These are phyloP conservation scores for Hyperopisus bebe DNA, from an alignment of 2,113 vertebrate genomes.

Conservation along the genomic window DNA sequence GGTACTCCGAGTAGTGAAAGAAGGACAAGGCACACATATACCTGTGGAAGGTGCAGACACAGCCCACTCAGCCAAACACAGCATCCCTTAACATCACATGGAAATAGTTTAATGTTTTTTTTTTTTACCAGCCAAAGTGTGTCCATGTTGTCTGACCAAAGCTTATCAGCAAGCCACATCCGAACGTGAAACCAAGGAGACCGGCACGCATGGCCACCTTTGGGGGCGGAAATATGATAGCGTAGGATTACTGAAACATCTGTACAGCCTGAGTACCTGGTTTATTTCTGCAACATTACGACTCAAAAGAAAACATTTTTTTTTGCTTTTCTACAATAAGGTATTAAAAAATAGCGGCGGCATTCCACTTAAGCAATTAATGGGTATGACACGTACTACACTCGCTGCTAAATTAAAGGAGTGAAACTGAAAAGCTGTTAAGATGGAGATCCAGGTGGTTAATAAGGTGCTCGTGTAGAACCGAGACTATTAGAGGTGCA, in stretches of 20 bases:
- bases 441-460: background rate
- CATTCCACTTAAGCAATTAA: background rate
- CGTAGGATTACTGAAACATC: background rate
- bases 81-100: background rate
- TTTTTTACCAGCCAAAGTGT: slow-evolving; percentile 86
- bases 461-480: background rate
- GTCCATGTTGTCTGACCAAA: slow-evolving; percentile 80
- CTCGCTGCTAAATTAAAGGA: background rate
- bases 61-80: background rate
- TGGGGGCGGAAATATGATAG: slow-evolving; percentile 11
- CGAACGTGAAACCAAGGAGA: slow-evolving; percentile 86
- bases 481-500: background rate
- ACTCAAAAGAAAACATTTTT: background rate
- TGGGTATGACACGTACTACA: background rate
- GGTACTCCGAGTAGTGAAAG: slow-evolving; percentile 95
- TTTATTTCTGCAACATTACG: background rate
- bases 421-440: background rate
- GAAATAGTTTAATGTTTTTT: background rate
- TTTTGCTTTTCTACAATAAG: background rate
- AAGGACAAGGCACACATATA: slow-evolving; percentile 91
- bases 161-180: slow-evolving; percentile 83
- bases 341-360: background rate
- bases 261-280: background rate
- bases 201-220: slow-evolving; percentile 87
- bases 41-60: slow-evolving; percentile 54